Percentiles rank a stretch among this genome's conserved stretches.
These are phyloP conservation scores for Rhynchonema sp. DNA, from an alignment of 2,888 invertebrate species.

Conservation along the genomic window DNA sequence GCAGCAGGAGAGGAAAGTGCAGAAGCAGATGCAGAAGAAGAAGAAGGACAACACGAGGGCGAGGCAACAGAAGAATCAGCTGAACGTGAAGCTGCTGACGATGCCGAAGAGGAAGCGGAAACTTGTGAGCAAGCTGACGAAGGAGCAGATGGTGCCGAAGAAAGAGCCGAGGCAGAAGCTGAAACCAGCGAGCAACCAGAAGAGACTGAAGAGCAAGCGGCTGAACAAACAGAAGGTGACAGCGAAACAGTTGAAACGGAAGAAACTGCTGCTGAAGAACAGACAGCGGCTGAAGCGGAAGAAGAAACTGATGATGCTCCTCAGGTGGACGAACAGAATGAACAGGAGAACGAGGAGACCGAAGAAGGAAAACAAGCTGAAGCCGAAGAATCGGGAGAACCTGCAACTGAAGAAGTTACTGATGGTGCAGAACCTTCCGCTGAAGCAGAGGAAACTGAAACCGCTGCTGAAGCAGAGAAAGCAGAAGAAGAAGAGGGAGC, in stretches of 20 bases:
- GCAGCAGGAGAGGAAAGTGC: not conserved
- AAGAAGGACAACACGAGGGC: not conserved
- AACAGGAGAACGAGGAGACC: not conserved
- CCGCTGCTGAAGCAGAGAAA: no score
- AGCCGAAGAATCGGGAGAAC: no score
- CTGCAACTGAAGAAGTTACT: no score
- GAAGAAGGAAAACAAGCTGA: no score
- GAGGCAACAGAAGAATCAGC: not conserved
- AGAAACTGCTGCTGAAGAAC: no score
- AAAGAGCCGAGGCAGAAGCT: not conserved
- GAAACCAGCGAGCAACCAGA: not conserved
- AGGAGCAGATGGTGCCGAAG: not conserved
- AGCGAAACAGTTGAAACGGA: no score
- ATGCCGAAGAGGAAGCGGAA: not conserved
- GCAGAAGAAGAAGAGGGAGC: no score
- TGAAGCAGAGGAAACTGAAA: no score
- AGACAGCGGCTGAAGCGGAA: not conserved
- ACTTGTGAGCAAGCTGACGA: not conserved
- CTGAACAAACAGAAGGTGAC: no score
- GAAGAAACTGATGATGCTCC: not conserved
- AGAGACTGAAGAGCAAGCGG: not conserved
- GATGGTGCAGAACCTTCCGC: no score
- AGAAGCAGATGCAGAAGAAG: not conserved
- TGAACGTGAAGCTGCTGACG: not conserved
- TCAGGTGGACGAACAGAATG: not conserved